Conservation (phyloP, 2,888 invertebrate species). For the Acanthosoma haemorrhoidale region DNA sequence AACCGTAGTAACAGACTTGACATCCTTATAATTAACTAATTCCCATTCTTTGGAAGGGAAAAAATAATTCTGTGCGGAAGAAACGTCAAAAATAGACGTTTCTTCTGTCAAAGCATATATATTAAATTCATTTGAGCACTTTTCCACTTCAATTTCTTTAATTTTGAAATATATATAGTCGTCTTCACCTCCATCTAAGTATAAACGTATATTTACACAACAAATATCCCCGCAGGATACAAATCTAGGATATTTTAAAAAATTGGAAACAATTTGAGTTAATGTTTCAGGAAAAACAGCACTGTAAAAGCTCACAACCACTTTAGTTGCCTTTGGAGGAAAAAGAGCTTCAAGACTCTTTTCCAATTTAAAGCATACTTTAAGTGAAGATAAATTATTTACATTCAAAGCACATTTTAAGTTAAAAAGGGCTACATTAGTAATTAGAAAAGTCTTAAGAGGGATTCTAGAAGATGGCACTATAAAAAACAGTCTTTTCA, state of each 20-base stretch:
- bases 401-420: constrained; percentile 4
- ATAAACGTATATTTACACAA: background rate
- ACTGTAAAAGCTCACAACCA: constrained; percentile 5
- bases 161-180: constrained; percentile 49
- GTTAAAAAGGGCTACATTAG: background rate
- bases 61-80: constrained; percentile 53
- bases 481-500: background rate
- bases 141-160: constrained; percentile 35
- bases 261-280: constrained; percentile 9
- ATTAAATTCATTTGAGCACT: constrained; percentile 42
- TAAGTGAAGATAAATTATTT: background rate
- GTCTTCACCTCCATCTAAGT: constrained; percentile 14
- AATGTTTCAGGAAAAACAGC: background rate
- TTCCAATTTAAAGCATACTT: background rate
- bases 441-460: background rate
- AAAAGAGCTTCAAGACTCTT: background rate
- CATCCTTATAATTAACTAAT: constrained; percentile 50
- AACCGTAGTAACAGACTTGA: constrained; percentile 45
- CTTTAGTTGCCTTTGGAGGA: constrained; percentile 21
- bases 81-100: constrained; percentile 56
- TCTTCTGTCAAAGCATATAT: constrained; percentile 56
- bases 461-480: constrained; percentile 2
- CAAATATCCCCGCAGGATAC: background rate
- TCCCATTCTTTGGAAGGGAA: constrained; percentile 49
- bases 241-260: constrained; percentile 8